These are phyloP conservation scores for Drosophila gunungcola DNA, from an alignment of 1,140 invertebrate genomes.

Conservation along the genomic window DNA sequence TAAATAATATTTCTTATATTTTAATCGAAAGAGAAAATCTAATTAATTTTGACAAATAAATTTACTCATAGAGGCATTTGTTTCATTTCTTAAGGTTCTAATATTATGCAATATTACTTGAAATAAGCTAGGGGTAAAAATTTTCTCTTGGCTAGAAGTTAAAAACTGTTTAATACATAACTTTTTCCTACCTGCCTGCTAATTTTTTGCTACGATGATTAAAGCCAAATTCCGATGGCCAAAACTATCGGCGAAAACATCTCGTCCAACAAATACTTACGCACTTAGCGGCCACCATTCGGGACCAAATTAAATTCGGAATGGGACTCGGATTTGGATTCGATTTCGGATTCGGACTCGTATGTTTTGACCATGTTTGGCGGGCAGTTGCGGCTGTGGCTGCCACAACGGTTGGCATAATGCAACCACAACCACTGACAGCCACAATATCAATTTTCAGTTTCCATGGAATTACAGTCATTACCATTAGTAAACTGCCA, in stretches of 20 bases:
- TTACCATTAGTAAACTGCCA: slow-evolving; percentile 83
- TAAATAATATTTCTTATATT: too few species aligned
- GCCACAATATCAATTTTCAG: slow-evolving; percentile 80
- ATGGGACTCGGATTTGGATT: slow-evolving; percentile 21
- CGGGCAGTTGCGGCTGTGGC: slow-evolving; percentile 59
- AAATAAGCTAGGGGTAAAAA: background rate
- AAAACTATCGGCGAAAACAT: slow-evolving; percentile 48
- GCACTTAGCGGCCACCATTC: slow-evolving; percentile 37
- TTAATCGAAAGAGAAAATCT: too few species aligned
- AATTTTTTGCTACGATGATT: slow-evolving; percentile 20
- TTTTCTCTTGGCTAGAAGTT: slow-evolving; percentile 4
- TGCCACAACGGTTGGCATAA: slow-evolving; percentile 77
- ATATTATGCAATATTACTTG: slow-evolving; percentile 6
- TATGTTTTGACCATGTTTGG: slow-evolving; percentile 63
- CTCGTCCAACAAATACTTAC: slow-evolving; percentile 56
- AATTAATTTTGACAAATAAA: too few species aligned
- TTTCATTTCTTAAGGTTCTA: background rate
- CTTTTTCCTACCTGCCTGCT: background rate
- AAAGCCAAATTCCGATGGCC: slow-evolving; percentile 44
- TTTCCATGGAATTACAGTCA: slow-evolving; percentile 79
- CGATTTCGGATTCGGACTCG: slow-evolving; percentile 13
- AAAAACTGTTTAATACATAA: background rate
- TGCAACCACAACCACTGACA: slow-evolving; percentile 26
- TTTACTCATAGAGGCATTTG: too few species aligned
- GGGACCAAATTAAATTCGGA: slow-evolving; percentile 27